Evolutionary conservation across 2,797 vertebrate species (phyloP).

Genomic region (Parauchenoglanis punctatus): DNA sequence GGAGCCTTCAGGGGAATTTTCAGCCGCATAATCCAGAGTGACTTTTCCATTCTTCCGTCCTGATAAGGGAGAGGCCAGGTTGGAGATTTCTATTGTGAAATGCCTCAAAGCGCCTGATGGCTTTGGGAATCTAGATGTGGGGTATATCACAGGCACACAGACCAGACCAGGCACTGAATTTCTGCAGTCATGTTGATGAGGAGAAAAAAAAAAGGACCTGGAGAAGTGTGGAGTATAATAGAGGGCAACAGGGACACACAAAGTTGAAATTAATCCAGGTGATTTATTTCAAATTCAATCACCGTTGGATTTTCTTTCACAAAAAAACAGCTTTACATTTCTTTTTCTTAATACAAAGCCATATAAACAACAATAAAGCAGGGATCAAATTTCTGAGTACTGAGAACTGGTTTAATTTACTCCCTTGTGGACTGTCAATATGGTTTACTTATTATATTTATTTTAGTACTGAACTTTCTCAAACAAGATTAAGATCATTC

Average conservation of each 20-base stretch:
- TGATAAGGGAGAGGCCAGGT: slow-evolving; percentile 57
- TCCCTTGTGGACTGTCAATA: background rate
- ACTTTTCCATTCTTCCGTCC: slow-evolving; percentile 57
- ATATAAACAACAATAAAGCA: background rate
- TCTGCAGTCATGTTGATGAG: slow-evolving; percentile 34
- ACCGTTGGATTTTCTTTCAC: background rate
- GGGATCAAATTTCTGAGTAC: background rate
- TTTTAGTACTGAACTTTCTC: background rate
- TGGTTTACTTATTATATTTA: background rate
- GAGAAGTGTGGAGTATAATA: slow-evolving; percentile 24
- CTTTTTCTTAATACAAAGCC: slow-evolving; percentile 7
- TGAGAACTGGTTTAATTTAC: background rate
- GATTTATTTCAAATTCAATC: slow-evolving; percentile 16
- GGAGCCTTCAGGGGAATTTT: slow-evolving; percentile 54
- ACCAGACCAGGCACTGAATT: slow-evolving; percentile 32
- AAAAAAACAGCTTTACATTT: background rate
- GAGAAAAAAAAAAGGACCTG: background rate
- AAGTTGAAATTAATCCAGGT: slow-evolving; percentile 31
- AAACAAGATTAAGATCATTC: background rate
- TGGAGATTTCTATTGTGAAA: slow-evolving; percentile 58
- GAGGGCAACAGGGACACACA: slow-evolving; percentile 31
- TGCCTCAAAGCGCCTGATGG: slow-evolving; percentile 28
- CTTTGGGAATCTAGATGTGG: slow-evolving; percentile 31
- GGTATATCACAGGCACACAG: slow-evolving; percentile 31
- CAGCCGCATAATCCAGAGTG: slow-evolving; percentile 54